A percentile compares a stretch with the other conserved stretches of the same genome.
Evolutionary conservation across 2,797 vertebrate species (phyloP).

Genomic region (Sebastes aleutianus): DNA sequence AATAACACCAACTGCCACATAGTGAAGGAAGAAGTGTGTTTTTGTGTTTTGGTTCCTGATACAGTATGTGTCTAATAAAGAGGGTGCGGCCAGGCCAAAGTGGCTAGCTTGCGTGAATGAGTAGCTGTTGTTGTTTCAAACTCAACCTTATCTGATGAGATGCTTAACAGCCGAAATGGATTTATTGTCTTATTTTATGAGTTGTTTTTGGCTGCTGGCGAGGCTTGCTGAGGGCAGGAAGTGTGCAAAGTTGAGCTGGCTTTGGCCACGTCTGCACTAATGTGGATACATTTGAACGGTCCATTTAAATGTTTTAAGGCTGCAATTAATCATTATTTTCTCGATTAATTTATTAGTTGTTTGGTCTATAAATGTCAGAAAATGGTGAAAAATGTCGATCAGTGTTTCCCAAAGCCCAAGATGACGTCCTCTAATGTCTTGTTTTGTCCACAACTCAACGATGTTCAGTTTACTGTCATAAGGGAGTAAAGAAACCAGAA

Average conservation of each 20-base stretch:
- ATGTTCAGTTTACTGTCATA: too few species aligned
- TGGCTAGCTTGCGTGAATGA: constrained; percentile 4
- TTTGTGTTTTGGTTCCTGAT: constrained; percentile 46
- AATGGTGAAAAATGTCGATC: too few species aligned
- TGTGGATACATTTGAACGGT: background rate
- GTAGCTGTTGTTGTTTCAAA: constrained; percentile 38
- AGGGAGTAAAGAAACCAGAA: too few species aligned
- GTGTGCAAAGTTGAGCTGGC: constrained; percentile 2
- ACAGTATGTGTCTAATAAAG: constrained; percentile 31
- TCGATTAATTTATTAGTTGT: too few species aligned
- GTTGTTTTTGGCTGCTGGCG: constrained; percentile 31
- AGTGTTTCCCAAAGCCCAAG: too few species aligned
- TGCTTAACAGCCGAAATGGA: constrained; percentile 18
- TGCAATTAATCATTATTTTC: too few species aligned
- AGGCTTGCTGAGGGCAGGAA: background rate
- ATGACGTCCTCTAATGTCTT: too few species aligned
- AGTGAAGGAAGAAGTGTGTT: constrained; percentile 31
- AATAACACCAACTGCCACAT: constrained; percentile 39
- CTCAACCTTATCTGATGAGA: constrained; percentile 32
- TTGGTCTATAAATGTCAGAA: too few species aligned
- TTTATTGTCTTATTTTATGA: constrained; percentile 41
- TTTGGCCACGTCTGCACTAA: background rate
- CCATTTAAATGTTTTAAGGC: background rate
- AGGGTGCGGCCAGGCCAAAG: constrained; percentile 13
- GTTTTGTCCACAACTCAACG: too few species aligned